Evolutionary conservation across 2,113 vertebrate species (phyloP).

Genomic region (Osmerus eperlanus): DNA sequence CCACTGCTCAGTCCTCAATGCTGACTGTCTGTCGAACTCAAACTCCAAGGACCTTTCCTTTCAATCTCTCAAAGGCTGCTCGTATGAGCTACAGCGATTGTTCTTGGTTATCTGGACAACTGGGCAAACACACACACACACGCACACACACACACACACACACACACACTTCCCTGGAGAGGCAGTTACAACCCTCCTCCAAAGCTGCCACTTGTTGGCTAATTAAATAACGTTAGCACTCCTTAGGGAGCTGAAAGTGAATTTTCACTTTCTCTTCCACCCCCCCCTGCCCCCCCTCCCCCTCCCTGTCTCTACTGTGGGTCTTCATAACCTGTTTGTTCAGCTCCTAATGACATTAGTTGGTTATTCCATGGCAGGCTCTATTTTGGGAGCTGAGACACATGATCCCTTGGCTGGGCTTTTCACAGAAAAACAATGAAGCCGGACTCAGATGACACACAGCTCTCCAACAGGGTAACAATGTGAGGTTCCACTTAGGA

Average conservation of each 20-base stretch:
- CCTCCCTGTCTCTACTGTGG: conserved; percentile 1
- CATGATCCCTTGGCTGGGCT: conserved; percentile 29
- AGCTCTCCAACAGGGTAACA: conserved; percentile 17
- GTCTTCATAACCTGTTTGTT: conserved; percentile 43
- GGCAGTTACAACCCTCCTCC: conserved; percentile 17
- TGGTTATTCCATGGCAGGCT: conserved; percentile 34
- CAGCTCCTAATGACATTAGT: conserved; percentile 47
- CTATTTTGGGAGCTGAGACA: conserved; percentile 43
- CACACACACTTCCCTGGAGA: conserved; percentile 3
- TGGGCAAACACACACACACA: conserved; percentile 12
- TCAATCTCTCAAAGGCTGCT: neutral
- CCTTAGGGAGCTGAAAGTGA: conserved; percentile 6
- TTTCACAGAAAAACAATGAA: conserved; percentile 32
- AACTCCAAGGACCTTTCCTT: neutral
- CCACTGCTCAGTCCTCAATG: too few species aligned
- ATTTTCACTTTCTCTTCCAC: neutral
- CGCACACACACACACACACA: neutral
- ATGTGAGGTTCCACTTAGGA: conserved; percentile 12
- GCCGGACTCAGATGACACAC: conserved; percentile 26
- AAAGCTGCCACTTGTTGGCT: conserved; percentile 23
- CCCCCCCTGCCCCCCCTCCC: neutral
- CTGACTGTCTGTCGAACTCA: too few species aligned
- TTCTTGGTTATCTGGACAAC: neutral
- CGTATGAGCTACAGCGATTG: neutral
- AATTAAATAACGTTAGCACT: conserved; percentile 19